A percentile compares a stretch with the other conserved stretches of the same genome.
phyloP scores from a whole-genome alignment of 1,140 invertebrate genomes.

The Danaus melanippus region DNA sequence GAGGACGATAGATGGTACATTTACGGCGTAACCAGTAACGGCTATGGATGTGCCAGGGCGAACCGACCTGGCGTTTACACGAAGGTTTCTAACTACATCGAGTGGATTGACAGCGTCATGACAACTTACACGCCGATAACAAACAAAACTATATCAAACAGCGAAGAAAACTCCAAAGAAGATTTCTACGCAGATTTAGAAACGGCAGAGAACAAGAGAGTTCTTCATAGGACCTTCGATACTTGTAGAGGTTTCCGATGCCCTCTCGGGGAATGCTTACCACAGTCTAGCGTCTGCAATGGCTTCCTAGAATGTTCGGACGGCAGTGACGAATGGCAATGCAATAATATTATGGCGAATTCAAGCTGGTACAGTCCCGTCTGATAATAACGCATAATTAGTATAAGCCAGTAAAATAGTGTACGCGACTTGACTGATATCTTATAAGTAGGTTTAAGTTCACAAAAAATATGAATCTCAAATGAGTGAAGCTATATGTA shows the following conservation, averaged over 20 bases:
- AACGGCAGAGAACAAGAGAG: slow-evolving; percentile 56
- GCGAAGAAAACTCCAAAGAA: slow-evolving; percentile 47
- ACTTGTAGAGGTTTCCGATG: slow-evolving; percentile 80
- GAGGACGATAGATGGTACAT: slow-evolving; percentile 75
- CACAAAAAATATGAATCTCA: too few species aligned
- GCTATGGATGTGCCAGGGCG: slow-evolving; percentile 87
- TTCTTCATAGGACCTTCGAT: slow-evolving; percentile 35
- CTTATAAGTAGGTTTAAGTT: slow-evolving; percentile 52
- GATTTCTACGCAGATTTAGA: slow-evolving; percentile 62
- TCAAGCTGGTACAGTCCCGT: slow-evolving; percentile 39
- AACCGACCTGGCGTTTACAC: slow-evolving; percentile 91
- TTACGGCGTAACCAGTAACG: slow-evolving; percentile 87
- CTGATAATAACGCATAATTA: slow-evolving; percentile 20
- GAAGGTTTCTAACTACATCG: slow-evolving; percentile 84
- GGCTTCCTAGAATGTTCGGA: slow-evolving; percentile 84
- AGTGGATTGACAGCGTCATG: slow-evolving; percentile 80
- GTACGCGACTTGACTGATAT: slow-evolving; percentile 60
- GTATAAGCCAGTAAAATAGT: slow-evolving; percentile 49
- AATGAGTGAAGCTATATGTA: slow-evolving; percentile 1
- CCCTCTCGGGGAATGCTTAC: slow-evolving; percentile 82
- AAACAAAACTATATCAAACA: slow-evolving; percentile 35
- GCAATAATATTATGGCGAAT: slow-evolving; percentile 35
- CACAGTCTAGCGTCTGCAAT: slow-evolving; percentile 80
- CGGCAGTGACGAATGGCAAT: slow-evolving; percentile 79
- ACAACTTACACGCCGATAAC: slow-evolving; percentile 32